These are phyloP conservation scores for Ascaphus truei DNA, from an alignment of 2,113 vertebrate species.

Conservation along the genomic window DNA sequence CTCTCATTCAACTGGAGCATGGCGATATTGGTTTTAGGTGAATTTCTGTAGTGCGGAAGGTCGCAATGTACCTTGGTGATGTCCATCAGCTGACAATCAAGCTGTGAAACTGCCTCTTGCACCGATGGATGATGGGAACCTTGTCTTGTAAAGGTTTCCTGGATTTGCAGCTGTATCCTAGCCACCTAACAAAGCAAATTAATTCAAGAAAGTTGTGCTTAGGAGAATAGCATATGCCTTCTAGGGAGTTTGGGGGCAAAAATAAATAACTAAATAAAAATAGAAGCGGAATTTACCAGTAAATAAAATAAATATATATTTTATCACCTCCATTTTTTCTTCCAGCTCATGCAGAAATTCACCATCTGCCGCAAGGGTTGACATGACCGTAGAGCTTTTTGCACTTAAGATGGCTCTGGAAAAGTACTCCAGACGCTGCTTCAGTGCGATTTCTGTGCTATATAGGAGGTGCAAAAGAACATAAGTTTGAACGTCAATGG, in stretches of 20 bases:
- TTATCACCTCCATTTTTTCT: slow-evolving; percentile 92
- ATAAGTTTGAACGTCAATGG: too few relatives aligned
- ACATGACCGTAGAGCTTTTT: slow-evolving; percentile 89
- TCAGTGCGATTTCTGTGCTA: slow-evolving; percentile 92
- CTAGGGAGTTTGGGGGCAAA: too few relatives aligned
- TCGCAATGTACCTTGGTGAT: slow-evolving; percentile 90
- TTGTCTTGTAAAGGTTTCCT: slow-evolving; percentile 82
- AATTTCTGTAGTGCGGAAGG: too few relatives aligned
- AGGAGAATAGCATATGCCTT: too few relatives aligned
- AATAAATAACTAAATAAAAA: too few relatives aligned
- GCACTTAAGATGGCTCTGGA: slow-evolving; percentile 94
- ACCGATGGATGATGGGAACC: slow-evolving; percentile 89
- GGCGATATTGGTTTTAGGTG: too few relatives aligned
- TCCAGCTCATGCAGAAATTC: slow-evolving; percentile 95
- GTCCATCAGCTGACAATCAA: slow-evolving; percentile 93
- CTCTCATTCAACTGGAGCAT: too few relatives aligned
- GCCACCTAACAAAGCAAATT: slow-evolving; percentile 71
- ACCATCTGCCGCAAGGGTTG: slow-evolving; percentile 83
- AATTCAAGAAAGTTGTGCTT: neutral
- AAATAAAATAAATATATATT: neutral
- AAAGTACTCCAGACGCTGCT: slow-evolving; percentile 91
- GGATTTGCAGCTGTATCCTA: slow-evolving; percentile 93
- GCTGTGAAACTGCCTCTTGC: slow-evolving; percentile 81
- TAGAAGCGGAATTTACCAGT: too few relatives aligned
- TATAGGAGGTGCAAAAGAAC: too few relatives aligned